Base-by-base conservation (phyloP, 2,113 vertebrate genomes). In the Datnioides undecimradiatus region DNA sequence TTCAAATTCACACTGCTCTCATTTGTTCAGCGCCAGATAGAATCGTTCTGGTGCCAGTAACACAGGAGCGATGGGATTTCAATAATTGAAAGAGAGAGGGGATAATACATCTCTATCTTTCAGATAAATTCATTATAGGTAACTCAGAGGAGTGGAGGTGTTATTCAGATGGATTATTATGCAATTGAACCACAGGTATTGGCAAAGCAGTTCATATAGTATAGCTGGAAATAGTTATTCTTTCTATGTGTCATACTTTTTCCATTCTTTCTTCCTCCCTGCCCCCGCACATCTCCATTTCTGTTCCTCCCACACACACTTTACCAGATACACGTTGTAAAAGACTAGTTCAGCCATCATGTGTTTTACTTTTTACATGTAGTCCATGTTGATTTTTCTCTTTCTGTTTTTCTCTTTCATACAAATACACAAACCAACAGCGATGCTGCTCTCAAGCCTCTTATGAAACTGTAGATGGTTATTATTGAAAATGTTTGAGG, bases 171-270 rank as follows among this genome's bases (percentile, higher is more conserved):
- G 29, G 78, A 69, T 82, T 55, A 85, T 91, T 88, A 88, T 83
- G 76, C 75, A 74, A 91, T 86, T 77, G 45, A 81, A 88, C 57
- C 21, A 8, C 78, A 70, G 83, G 79, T 85, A 84, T 82, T 79
- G 72, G 76, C 43, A 49, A 60, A 80, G 60, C 33, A 0, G 10
- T 64, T 73, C 40, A 38, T 46, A 70, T 68, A 74, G 74, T 74
- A 63, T 73, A 14, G 66, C 83, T 87, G 79, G 86, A 90, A 90
- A 93, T 88, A 88, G 81, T 90, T 79, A 83, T 77, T 88, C 88
- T 76, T 79, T 87, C 68, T 76, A 66, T 92, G 88, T 89, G 90
- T 87, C 83, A 88, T 88, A 88, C 84, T 80, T 87, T 88, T 90
- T 84, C 82, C 83, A 82, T 88, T 91, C 82, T 86, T 89, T 91